Percentiles rank a stretch among this genome's conserved stretches.
Evolutionary conservation across 2,888 invertebrate species (phyloP).

Genomic region (Drosophila villosipedis): DNA sequence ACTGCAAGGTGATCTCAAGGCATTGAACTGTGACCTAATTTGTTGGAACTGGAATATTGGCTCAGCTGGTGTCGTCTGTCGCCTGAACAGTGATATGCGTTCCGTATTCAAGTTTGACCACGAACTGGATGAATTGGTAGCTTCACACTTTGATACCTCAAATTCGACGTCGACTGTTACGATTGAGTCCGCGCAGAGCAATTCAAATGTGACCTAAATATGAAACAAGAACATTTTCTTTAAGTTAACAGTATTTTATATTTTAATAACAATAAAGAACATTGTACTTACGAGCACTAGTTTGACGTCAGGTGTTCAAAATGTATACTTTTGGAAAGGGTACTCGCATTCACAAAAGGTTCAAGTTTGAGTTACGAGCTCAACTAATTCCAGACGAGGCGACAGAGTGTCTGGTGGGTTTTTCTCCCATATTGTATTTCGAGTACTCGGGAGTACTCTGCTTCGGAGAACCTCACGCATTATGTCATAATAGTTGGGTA

Average conservation of each 20-base stretch:
- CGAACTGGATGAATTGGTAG: constrained; percentile 72
- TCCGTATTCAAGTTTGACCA: constrained; percentile 76
- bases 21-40: constrained; percentile 86
- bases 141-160: constrained; percentile 84
- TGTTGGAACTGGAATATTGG: constrained; percentile 86
- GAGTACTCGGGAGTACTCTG: constrained; percentile 4
- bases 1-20: constrained; percentile 86
- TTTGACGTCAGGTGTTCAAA: background rate
- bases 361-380: background rate
- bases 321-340: background rate
- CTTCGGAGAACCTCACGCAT: constrained; percentile 72
- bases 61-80: constrained; percentile 82
- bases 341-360: background rate
- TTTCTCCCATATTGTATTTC: constrained; percentile 57
- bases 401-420: constrained; percentile 65
- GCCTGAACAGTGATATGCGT: constrained; percentile 71
- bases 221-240: background rate
- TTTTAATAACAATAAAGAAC: constrained; percentile 8
- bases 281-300: constrained; percentile 23
- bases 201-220: constrained; percentile 5
- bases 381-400: constrained; percentile 30
- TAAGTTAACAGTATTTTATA: constrained; percentile 44
- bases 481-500: constrained; percentile 75
- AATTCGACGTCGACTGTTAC: constrained; percentile 71
- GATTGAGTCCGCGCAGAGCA: constrained; percentile 42